Evolutionary conservation across 2,113 vertebrate species (phyloP), one percentile per base, ranked within the genome.

Genomic region (Telmatochromis bifrenatus): DNA sequence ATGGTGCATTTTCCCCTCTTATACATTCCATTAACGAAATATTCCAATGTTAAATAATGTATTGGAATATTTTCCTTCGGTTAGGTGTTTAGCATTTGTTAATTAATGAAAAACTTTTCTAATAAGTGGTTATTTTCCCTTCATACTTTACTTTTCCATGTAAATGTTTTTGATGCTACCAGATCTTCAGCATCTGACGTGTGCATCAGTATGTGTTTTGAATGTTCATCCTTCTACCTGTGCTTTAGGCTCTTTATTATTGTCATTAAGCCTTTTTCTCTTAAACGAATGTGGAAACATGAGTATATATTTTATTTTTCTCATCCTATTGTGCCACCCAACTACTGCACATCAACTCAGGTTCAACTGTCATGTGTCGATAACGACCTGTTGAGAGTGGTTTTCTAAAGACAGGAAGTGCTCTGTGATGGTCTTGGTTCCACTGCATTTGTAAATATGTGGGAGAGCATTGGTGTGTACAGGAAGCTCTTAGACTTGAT

Each of bases 201-300:
- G 26, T 8, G 23, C 45, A 84, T 86, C 51, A 58, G 21, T 65
- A 5, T 70, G 62, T 39, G 13, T 86, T 86, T 91, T 90, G 88
- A 92, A 94, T 94, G 92, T 89, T 87, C 47, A 84, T 92, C 83
- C 89, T 88, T 79, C 26, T 56, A 70, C 65, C 17, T 7, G 23
- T 68, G 55, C 55, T 62, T 62, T 60, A 47, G 58, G 33, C 13
- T 81, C 54, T 42, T 56, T 56, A 23, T 81, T 37, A 70, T 39
- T 17, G 62, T 93, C 82, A 83, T 88, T 75, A 60, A 89, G 91
- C 91, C 91, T 94, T 93, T 83, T 91, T 93, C 87, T 94, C 84
- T 73, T 91, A 77, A 60, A 93, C 94, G 93, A 96, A 96, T 95
- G 94, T 96, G 84, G 73, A 85, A 87, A 91, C 77, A 77, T 73